Evolutionary conservation across 2,888 invertebrate genomes (phyloP), one percentile per base, ranked within the genome.

Genomic region (Nesidiocoris tenuis): DNA sequence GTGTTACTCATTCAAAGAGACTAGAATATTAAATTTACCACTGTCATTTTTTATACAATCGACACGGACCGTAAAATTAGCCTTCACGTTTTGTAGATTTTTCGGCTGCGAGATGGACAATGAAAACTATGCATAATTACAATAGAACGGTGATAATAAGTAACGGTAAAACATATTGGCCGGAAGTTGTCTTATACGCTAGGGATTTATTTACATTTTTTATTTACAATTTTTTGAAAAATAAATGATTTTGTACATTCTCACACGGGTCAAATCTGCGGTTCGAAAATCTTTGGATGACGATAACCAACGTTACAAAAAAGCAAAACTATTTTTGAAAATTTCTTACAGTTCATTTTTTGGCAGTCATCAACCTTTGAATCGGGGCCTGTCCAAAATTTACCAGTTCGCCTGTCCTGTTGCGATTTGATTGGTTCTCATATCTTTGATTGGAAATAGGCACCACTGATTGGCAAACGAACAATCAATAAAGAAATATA

Each of bases 1-100:
- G 17, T 70, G 70, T 59, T 70, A 59, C 70, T 70, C 25, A 67
- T 70, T 59, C 25, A 70, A 70, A 72, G 61, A 72, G 72, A 72
- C 72, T 72, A 72, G 72, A 72, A 72, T 72, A 72, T 61, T 63
- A 72, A 72, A 54, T 72, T 72, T 61, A 57, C 68, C 68, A 66
- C 54, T 54, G 66, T 55, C 66, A 66, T 67, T 67, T 67, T 21
- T 39, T 22, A 54, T 22, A 55, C 54, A 55, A 24, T 39, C 55
- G 55, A 17, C 24, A 65, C 0, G 65, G 25, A 65, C 39, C 39
- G 39, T 39, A 39, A 7, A 39, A 12, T 7, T 7, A 39, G 3
- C 12, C 12, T 12, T 39, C 39, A 39, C 39, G 12, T 3, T n/a
- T 39, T 39, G 39, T 39, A 39, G 3, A 39, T 39, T 39, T 39